Evolutionary conservation across 2,113 vertebrate genomes (phyloP), one percentile per base, ranked within the genome.

Genomic region (Carassius carassius): DNA sequence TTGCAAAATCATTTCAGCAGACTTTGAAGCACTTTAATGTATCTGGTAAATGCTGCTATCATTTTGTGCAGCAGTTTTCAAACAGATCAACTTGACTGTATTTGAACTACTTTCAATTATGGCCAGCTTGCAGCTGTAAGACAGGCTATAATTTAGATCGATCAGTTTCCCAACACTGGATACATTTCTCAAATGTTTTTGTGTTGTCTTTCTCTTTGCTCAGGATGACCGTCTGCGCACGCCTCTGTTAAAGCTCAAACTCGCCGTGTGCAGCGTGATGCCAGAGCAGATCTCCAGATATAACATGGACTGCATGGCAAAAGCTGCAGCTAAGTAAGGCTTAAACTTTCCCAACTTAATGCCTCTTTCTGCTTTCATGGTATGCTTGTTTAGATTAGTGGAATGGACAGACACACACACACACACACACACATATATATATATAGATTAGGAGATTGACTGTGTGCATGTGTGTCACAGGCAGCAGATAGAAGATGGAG

Each of bases 271-370:
- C 91, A 97, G 94, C 0, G 96, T 97, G 87, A 99, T 99, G 98
- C 97, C 97, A 8, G 97, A 97, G 84, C 98, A 99, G 93, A 94
- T 98, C 1, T 95, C 96, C 88, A 96, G 97, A 76, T 99, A 97
- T 92, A 98, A 99, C 88, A 97, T 98, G 92, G 97, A 99, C 92
- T 99, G 97, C 86, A 96, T 98, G 81, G 97, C 98, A 47, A 99
- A 97, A 93, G 97, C 96, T 19, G 76, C 84, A 91, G 97, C 97
- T 91, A 98, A 96, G 94, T 94, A 92, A 87, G 90, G 81, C 3
- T 19, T 16, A 17, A n/a, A 0, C n/a, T 81, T 60, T 16, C 32
- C 32, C 47, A 47, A 12, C 3, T 44, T 58, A 11, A 5, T 21
- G n/a, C 70, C 16, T 51, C 25, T 65, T 41, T 13, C n/a, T 67